phyloP scores from a whole-genome alignment of 2,113 vertebrate genomes.

The Leptocoma aspasia region DNA sequence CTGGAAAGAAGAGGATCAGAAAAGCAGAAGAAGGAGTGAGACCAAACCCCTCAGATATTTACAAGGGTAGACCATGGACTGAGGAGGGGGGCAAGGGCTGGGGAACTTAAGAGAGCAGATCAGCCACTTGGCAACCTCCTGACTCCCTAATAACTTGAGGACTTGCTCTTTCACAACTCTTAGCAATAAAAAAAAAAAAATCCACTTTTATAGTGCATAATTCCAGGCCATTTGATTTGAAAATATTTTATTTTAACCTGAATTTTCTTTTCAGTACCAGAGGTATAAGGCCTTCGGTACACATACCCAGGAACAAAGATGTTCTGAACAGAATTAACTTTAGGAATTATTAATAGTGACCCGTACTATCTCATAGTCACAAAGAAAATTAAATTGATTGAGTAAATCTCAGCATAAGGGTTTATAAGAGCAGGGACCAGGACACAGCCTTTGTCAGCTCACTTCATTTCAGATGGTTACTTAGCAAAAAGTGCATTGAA shows the following conservation, averaged over 20 bases:
- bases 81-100: rapidly evolving
- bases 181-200: not conserved
- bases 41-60: not conserved
- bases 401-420: not conserved
- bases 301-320: not conserved
- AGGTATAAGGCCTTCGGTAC: not conserved
- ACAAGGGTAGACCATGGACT: not conserved
- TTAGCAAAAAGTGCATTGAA: not conserved
- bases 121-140: not conserved
- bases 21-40: not conserved
- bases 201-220: not conserved
- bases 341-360: not conserved
- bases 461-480: not conserved
- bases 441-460: not conserved
- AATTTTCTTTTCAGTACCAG: not conserved
- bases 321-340: not conserved
- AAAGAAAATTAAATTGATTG: not conserved
- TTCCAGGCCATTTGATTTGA: not conserved
- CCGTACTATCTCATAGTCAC: not conserved
- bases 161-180: not conserved
- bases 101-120: not conserved
- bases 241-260: not conserved
- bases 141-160: not conserved
- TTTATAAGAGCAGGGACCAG: not conserved
- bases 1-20: not conserved